Conservation (phyloP, 2,113 vertebrate species). For the Empidonax traillii region DNA sequence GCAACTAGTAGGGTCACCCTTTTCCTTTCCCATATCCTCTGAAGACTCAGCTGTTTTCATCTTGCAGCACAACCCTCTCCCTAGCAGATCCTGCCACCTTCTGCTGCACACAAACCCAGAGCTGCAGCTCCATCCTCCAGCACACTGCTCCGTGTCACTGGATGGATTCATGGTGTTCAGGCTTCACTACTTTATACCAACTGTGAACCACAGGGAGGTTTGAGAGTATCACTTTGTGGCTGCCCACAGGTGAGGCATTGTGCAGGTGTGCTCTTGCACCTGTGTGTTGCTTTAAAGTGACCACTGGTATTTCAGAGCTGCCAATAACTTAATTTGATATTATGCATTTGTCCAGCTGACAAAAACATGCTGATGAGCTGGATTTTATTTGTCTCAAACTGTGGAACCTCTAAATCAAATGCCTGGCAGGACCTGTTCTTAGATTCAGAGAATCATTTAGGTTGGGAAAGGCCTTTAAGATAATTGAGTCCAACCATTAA, state of each 20-base stretch:
- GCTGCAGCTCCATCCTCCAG: background rate
- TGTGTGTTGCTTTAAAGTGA: background rate
- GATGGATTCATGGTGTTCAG: rapidly evolving
- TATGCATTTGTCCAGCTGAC: background rate
- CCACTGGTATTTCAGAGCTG: background rate
- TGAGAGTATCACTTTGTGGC: rapidly evolving
- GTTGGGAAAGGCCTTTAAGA: background rate
- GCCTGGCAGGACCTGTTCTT: background rate
- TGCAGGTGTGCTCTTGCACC: background rate
- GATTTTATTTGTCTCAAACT: background rate
- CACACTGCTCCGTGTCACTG: background rate
- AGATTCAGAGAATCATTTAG: background rate
- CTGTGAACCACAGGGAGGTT: background rate
- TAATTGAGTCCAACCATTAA: background rate
- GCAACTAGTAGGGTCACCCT: background rate
- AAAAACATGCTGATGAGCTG: background rate
- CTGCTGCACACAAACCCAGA: background rate
- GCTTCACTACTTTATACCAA: background rate
- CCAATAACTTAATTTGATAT: background rate
- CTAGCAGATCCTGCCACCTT: background rate
- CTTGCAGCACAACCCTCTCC: background rate
- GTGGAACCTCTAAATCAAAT: background rate
- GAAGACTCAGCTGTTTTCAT: background rate
- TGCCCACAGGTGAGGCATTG: rapidly evolving
- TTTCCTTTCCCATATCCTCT: background rate